Evolutionary conservation across 2,888 invertebrate species (phyloP), one percentile per base, ranked within the genome.

Genomic region (Pterostichus madidus): DNA sequence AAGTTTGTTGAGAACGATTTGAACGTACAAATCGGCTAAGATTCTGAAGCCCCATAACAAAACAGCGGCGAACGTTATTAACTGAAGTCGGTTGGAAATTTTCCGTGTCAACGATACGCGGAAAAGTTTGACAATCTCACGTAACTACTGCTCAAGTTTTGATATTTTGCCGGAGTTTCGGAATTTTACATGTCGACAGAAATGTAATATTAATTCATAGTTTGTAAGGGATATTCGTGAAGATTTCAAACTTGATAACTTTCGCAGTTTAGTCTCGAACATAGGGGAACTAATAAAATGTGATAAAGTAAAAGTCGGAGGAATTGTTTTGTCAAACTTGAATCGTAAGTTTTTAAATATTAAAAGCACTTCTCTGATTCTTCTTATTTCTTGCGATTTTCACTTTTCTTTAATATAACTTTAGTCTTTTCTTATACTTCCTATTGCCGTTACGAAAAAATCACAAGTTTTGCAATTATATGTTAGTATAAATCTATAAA

Each of bases 141-240:
- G n/a, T 32, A 64, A 32, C 32, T 64, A 64, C 13, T 64, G 32
- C 64, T 64, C n/a, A 64, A 64, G 32, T 64, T 64, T 64, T 11
- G 35, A 64, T 64, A 64, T 64, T 64, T 64, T 64, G 64, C 17
- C 32, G 13, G 17, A 64, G 64, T 64, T 64, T 35, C 13, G 64
- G 64, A 64, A 64, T 64, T 59, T 64, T 35, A 64, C 64, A 32
- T 64, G 64, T 64, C 32, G 64, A 32, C 32, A 64, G 64, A 35
- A 64, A 64, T 64, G 64, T 64, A 15, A 64, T 64, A 64, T 64
- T 64, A 64, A 64, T 64, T 64, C 64, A 64, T 64, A 64, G 64
- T 64, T 64, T 64, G 64, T 64, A 64, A 64, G 13, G 24, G 35
- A 64, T 31, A 64, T 64, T 32, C 35, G 64, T 59, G 24, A 11